phyloP scores from a whole-genome alignment of 2,888 invertebrate genomes.

The Lasius fuliginosus region DNA sequence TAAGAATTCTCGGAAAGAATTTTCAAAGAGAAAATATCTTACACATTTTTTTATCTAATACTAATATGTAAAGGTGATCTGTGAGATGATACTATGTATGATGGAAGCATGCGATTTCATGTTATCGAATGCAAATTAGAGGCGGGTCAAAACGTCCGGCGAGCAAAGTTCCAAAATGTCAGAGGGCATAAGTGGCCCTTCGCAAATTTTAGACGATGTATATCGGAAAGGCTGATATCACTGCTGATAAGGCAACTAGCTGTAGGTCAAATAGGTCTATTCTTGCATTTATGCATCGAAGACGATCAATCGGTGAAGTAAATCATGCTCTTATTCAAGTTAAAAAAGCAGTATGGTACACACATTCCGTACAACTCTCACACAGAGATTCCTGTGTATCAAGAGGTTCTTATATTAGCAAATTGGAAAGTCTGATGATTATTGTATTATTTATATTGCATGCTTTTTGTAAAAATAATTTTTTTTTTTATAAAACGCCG shows the following conservation, averaged over 20 bases:
- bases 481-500: not conserved
- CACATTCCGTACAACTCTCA: not conserved
- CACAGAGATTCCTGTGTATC: not conserved
- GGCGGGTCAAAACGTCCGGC: conserved; percentile 31
- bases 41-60: not conserved
- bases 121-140: conserved; percentile 25
- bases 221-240: conserved; percentile 37
- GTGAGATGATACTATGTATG: not conserved
- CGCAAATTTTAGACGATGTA: conserved; percentile 34
- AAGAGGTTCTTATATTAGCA: not conserved
- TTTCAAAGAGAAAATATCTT: not conserved
- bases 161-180: conserved; percentile 57
- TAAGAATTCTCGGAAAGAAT: not conserved
- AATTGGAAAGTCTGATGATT: not conserved
- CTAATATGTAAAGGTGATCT: not conserved
- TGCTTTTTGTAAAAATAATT: not conserved
- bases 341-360: not conserved
- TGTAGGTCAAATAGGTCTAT: conserved; percentile 22
- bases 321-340: conserved; percentile 26
- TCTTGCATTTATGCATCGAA: conserved; percentile 46
- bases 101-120: not conserved
- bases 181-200: conserved; percentile 48
- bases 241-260: conserved; percentile 26
- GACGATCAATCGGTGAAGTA: not conserved
- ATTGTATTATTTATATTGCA: not conserved